Evolutionary conservation across 1,140 invertebrate genomes (phyloP), one percentile per base, ranked within the genome.

Genomic region (Sinella curviseta): DNA sequence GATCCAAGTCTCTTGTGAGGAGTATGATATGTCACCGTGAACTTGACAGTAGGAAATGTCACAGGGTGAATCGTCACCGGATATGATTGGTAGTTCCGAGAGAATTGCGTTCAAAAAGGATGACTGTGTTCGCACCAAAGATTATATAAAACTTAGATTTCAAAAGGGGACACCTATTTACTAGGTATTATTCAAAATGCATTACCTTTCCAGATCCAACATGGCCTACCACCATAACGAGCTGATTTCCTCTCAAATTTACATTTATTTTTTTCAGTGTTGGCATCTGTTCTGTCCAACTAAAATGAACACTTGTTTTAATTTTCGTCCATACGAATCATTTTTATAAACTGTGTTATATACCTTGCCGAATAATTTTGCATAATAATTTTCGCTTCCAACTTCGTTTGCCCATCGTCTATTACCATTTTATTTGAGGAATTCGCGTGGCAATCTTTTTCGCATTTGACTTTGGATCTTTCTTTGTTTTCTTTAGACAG

Each of bases 141-240:
- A 65, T 31, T 48, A 16, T 33, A 75, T 35, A 31, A 1, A 76
- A 17, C 4, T 55, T 24, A 34, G 0, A 55, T 34, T 16, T 74
- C 60, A 84, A 48, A 48, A 48, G 8, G 39, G n/a, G 80, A 85
- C 82, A 86, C 85, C 85, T 17, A 84, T 67, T 28, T 20, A 48
- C 39, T 24, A 26, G n/a, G 28, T 31, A 76, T 76, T 76, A 54
- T 26, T 48, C 14, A 20, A 20, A 65, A n/a, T 65, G 77, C 2
- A 78, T 77, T 84, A 91, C 92, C 87, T 95, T 95, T 60, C 94
- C 94, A 0, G 92, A 90, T 0, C 93, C 94, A 31, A 95, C 93
- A 3, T 91, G 89, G 3, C 94, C 94, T 74, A 94, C 92, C 0
- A 95, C 87, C 24, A 88, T 86, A 24, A 89, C 65, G 14, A 89